Evolutionary conservation across 2,113 vertebrate genomes (phyloP), one percentile per base, ranked within the genome.

Genomic region (Leucopternis melanops): DNA sequence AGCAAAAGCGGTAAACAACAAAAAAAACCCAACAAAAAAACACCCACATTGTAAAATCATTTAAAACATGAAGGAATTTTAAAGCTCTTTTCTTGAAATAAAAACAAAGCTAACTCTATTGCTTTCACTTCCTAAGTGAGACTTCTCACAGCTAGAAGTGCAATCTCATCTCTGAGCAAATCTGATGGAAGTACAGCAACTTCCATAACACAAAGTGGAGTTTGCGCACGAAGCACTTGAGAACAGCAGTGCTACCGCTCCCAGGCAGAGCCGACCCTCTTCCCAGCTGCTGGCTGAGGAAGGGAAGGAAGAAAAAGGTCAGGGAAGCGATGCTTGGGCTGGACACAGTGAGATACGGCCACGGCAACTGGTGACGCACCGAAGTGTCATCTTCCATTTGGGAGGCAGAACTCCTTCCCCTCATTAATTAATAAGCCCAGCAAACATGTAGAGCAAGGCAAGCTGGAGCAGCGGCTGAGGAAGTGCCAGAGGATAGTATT

Each of bases 391-490:
- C 94, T 86, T 45, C 94, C 75, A 88, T 59, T 49, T 45, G 80
- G 61, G 65, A 63, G 89, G 73, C 85, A 95, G 94, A 67, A 86
- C 67, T 45, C 71, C 92, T 92, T 96, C 55, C 67, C 82, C 81
- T 62, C 1, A 4, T 3, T 25, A 86, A 82, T 25, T 78, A 89
- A 81, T 8, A 73, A 70, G 6, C 83, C 86, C 81, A 57, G 67
- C n/a, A 11, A 86, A 71, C 52, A 36, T 1, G 14, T 57, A 36
- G 62, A 61, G 74, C 11, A 25, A 6, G 88, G 34, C 45, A 57
- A 70, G 91, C 80, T 3, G 34, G 49, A 84, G 62, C 57, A 70
- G 75, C 1, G 8, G 92, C 11, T 31, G 38, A 65, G 67, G 80
- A 91, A 54, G 42, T 1, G 2, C 87, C 83, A 18, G 81, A 55